Conservation (phyloP, 2,113 vertebrate species). For the Isurus oxyrinchus region DNA sequence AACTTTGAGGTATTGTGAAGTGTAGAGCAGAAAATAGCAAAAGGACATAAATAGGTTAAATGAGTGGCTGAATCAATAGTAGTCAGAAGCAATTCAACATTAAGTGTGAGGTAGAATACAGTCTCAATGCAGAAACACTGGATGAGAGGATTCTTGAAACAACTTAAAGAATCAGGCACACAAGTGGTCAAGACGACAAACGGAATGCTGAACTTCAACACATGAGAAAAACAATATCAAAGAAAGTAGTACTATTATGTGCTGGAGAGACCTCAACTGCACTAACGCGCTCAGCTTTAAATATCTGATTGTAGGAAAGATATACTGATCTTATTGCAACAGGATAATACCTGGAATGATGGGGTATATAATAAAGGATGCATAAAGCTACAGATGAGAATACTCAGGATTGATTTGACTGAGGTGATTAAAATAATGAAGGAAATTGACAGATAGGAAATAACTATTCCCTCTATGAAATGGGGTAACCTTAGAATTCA, state of each 20-base stretch:
- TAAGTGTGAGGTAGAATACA: background rate
- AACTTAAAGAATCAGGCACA: background rate
- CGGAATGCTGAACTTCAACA: background rate
- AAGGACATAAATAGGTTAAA: background rate
- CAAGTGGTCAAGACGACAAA: background rate
- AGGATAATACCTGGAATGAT: background rate
- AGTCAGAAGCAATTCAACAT: background rate
- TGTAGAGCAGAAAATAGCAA: background rate
- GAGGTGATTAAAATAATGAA: too few relatives aligned
- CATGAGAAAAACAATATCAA: background rate
- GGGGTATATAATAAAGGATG: too few relatives aligned
- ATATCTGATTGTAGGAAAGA: background rate
- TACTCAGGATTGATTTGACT: too few relatives aligned
- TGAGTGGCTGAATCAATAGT: background rate
- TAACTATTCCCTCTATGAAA: too few relatives aligned
- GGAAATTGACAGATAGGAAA: too few relatives aligned
- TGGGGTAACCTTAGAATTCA: too few relatives aligned
- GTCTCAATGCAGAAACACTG: background rate
- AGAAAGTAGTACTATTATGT: background rate
- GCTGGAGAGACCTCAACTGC: background rate
- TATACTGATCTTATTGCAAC: background rate
- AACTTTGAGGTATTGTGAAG: background rate
- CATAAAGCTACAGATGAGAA: too few relatives aligned
- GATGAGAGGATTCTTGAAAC: background rate
- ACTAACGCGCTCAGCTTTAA: background rate